Evolutionary conservation across 2,797 vertebrate species (phyloP).

Genomic region (Ctenopoma multispine): DNA sequence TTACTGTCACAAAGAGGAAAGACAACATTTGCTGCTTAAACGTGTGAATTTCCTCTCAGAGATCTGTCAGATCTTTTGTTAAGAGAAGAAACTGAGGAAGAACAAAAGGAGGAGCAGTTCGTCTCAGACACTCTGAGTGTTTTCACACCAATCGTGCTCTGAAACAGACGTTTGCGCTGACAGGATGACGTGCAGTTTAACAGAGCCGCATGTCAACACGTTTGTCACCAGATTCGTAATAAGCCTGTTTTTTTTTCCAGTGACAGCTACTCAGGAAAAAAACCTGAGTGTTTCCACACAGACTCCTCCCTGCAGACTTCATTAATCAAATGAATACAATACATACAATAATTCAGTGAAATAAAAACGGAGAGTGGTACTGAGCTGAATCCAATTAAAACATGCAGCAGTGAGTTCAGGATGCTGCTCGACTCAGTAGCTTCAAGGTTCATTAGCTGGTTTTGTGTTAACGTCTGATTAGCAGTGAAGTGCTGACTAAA

Average conservation of each 20-base stretch:
- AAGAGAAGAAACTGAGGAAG: neutral
- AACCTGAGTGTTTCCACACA: neutral
- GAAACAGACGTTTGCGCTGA: neutral
- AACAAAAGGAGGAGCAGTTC: neutral
- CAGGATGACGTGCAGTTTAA: neutral
- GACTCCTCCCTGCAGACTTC: neutral
- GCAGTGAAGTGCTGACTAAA: neutral
- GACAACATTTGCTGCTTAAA: too few relatives aligned
- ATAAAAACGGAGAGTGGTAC: neutral
- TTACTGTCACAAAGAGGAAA: too few relatives aligned
- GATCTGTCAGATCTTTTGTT: too few relatives aligned
- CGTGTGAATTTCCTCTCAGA: too few relatives aligned
- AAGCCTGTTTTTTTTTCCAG: neutral
- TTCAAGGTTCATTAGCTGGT: neutral
- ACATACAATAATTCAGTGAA: neutral
- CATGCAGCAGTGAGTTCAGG: neutral
- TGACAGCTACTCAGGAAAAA: neutral
- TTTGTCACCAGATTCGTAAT: neutral
- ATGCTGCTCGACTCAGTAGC: too few relatives aligned
- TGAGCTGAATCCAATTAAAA: slow-evolving; percentile 19
- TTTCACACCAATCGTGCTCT: neutral
- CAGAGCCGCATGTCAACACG: neutral
- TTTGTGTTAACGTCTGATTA: neutral
- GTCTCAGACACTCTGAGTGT: neutral
- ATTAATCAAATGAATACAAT: slow-evolving; percentile 4